Conservation (phyloP, 2,888 invertebrate species). For the Mantis religiosa region DNA sequence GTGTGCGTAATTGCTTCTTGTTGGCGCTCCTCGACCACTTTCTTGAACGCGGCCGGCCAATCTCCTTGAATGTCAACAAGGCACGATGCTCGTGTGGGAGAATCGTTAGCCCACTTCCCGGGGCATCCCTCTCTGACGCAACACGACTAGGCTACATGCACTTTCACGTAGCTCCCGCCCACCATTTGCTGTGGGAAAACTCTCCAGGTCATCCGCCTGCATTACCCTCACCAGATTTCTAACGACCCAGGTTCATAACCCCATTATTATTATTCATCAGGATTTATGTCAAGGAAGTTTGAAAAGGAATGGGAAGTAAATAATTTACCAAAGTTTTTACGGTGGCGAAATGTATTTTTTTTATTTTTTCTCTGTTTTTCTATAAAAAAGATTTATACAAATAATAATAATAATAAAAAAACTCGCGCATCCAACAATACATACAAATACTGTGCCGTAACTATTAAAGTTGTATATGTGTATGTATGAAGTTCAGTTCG, state of each 20-base stretch:
- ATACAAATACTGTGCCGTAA: slow-evolving; percentile 7
- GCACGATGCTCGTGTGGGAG: too few relatives aligned
- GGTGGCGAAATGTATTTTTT: slow-evolving; percentile 52
- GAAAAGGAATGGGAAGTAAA: not conserved
- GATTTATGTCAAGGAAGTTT: not conserved
- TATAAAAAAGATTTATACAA: slow-evolving; percentile 50
- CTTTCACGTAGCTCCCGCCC: not conserved
- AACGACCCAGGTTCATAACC: not conserved
- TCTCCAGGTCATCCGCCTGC: not conserved
- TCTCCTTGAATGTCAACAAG: not conserved
- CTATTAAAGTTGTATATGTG: not conserved
- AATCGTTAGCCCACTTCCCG: not conserved
- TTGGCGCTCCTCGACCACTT: not conserved
- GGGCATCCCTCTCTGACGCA: not conserved
- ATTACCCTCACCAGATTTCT: not conserved
- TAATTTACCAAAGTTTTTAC: slow-evolving; percentile 34
- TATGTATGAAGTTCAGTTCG: not conserved
- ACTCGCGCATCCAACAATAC: slow-evolving; percentile 20
- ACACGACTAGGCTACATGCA: not conserved
- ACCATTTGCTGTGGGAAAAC: not conserved
- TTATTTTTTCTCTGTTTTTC: slow-evolving; percentile 43
- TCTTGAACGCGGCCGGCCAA: not conserved
- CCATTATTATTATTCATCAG: not conserved
- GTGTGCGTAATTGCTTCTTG: not conserved
- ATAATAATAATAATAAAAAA: slow-evolving; percentile 32